These are phyloP conservation scores for Sericinus montela DNA, from an alignment of 2,888 invertebrate species.

Conservation along the genomic window DNA sequence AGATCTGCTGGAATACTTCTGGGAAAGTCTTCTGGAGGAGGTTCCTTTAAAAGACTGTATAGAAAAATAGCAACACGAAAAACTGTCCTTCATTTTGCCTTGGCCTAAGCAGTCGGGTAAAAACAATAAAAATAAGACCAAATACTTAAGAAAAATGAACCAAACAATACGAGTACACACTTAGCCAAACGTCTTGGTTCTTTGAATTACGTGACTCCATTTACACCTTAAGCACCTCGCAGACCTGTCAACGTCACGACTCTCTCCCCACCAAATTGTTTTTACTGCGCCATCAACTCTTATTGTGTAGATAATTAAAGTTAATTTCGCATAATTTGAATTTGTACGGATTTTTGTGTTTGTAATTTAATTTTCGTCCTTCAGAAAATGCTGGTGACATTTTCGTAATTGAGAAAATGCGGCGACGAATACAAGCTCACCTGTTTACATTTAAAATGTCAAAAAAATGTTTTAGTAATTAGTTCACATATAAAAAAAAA, in stretches of 20 bases:
- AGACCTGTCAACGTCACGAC: conserved; percentile 38
- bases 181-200: neutral
- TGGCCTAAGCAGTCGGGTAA: too few species aligned
- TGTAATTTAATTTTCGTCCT: conserved; percentile 40
- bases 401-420: conserved; percentile 35
- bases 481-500: too few species aligned
- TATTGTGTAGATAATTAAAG: neutral
- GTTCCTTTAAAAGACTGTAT: too few species aligned
- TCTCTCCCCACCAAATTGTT: conserved; percentile 22
- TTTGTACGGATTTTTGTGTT: conserved; percentile 23
- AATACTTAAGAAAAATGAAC: neutral
- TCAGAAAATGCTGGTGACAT: conserved; percentile 41
- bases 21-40: too few species aligned
- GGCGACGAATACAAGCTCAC: conserved; percentile 23
- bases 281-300: conserved; percentile 14
- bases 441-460: conserved; percentile 19
- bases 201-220: conserved; percentile 28
- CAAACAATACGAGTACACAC: neutral
- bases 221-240: conserved; percentile 38
- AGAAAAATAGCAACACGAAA: too few species aligned
- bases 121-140: neutral
- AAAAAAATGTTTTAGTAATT: neutral
- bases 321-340: neutral
- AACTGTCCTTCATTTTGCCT: too few species aligned
- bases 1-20: too few species aligned